Percentiles rank a stretch among this genome's conserved stretches.
Conservation (phyloP, 2,113 vertebrate genomes). For the Elachura formosa region DNA sequence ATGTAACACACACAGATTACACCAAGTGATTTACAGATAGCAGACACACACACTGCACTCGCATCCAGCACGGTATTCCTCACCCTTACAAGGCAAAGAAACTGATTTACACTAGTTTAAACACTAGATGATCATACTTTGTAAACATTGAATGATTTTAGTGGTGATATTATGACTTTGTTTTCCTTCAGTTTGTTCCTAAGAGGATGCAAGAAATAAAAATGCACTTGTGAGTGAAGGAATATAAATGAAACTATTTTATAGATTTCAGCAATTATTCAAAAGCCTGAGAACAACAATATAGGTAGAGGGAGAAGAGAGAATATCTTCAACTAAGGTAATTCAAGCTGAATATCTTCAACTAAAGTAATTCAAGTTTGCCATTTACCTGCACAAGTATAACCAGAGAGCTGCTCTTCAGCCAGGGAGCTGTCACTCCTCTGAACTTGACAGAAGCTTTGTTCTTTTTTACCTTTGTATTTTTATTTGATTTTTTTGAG, state of each 20-base stretch:
- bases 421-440: neutral
- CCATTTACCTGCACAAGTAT: neutral
- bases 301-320: neutral
- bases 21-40: neutral
- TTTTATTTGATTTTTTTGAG: neutral
- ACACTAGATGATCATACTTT: neutral
- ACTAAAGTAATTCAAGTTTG: neutral
- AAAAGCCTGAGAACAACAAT: neutral
- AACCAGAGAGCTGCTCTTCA: neutral
- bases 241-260: neutral
- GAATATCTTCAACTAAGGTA: neutral
- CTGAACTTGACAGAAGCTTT: neutral
- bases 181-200: neutral
- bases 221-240: neutral
- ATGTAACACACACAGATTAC: neutral
- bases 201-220: constrained; percentile 2
- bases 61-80: neutral
- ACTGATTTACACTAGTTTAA: neutral
- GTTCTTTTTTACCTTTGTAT: neutral
- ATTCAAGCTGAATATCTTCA: neutral
- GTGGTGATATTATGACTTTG: neutral
- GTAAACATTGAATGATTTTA: neutral
- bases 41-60: neutral
- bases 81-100: neutral
- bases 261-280: neutral